Evolutionary conservation across 1,140 invertebrate genomes (phyloP), one percentile per base, ranked within the genome.

Genomic region (Macrobrachium rosenbergii): DNA sequence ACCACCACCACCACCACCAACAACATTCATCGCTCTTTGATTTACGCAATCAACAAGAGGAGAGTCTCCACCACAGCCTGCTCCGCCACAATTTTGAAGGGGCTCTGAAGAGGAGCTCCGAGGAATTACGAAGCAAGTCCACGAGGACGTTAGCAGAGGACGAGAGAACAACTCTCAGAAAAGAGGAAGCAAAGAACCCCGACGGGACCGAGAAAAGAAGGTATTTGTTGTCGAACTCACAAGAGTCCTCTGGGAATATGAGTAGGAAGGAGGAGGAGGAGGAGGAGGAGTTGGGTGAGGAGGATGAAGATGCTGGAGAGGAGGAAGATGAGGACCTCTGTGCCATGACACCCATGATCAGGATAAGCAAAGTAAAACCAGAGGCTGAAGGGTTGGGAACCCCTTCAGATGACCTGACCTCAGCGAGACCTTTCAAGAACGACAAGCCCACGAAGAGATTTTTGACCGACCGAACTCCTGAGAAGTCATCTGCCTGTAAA

Each of bases 11-110:
- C 3, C 82, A 75, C 52, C 8, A 10, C 52, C 52, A 12, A 52
- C 52, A 52, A 0, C 52, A 52, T 52, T 52, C 52, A 8, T 52
- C 52, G 7, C 52, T 52, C 52, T 52, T 12, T 52, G 52, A 52
- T 10, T 52, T 52, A 52, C 52, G 12, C 52, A 37, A 37, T 3
- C 28, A 37, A 1, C 28, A 37, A 37, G 76, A 78, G 43, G 83
- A 85, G 28, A 69, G 37, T 23, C 83, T 85, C 17, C 83, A 85
- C 76, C 83, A 85, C 19, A 77, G 69, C 62, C 63, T 85, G 0
- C 75, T 85, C 6, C 83, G 76, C 37, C 76, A 78, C 11, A 75
- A 85, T 45, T 64, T 77, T 60, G 76, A 85, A 52, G 83, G 76
- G 11, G 62, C 62, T 16, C 19, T 64, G 60, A 77, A 63, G 75